Evolutionary conservation across 1,140 invertebrate genomes (phyloP).

Genomic region (Euschistus heros): DNA sequence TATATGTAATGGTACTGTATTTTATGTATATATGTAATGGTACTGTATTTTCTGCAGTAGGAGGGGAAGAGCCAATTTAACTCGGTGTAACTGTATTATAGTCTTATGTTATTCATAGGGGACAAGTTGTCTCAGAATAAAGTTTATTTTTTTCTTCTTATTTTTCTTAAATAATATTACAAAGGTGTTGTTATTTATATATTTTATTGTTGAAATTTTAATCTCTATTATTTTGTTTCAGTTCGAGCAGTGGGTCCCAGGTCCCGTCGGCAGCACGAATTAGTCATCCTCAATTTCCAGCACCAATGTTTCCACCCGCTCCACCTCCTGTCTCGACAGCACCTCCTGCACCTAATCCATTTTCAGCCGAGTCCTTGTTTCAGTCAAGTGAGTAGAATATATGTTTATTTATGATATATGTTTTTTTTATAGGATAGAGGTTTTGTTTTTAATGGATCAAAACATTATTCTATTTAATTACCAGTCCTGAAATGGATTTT

Average conservation of each 20-base stretch:
- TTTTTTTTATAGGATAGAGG: neutral
- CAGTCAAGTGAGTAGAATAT: conserved; percentile 58
- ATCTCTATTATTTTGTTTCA: conserved; percentile 29
- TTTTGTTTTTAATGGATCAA: neutral
- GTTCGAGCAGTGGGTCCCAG: conserved; percentile 40
- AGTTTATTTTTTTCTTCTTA: too few species aligned
- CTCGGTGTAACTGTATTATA: too few species aligned
- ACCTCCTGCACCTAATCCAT: conserved; percentile 52
- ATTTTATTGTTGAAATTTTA: neutral
- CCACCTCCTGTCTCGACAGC: conserved; percentile 31
- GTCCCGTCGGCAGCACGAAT: conserved; percentile 42
- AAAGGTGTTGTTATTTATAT: neutral
- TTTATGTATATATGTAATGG: too few species aligned
- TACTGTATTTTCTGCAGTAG: too few species aligned
- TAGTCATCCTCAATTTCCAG: conserved; percentile 40
- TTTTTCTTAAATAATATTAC: too few species aligned
- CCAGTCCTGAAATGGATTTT: too few species aligned
- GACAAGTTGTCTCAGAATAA: too few species aligned
- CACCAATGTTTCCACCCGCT: conserved; percentile 51
- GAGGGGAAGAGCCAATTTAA: too few species aligned
- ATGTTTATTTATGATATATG: neutral
- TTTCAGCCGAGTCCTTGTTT: conserved; percentile 76
- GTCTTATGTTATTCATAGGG: too few species aligned
- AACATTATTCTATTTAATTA: neutral
- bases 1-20: too few species aligned